Evolutionary conservation across 2,888 invertebrate species (phyloP), one percentile per base, ranked within the genome.

Genomic region (Nowickia ferox): DNA sequence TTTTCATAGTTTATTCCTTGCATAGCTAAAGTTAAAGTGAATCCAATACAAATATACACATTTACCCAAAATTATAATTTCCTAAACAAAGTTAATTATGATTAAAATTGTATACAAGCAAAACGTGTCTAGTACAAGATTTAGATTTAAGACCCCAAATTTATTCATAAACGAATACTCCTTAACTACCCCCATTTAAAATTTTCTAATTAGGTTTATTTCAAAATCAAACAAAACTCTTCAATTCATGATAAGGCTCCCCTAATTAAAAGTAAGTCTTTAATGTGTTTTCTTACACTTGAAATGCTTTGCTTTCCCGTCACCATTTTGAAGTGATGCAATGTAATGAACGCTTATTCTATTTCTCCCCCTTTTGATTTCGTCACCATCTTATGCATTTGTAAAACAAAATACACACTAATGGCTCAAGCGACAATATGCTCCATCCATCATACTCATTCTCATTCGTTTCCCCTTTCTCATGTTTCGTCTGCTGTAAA

Each of bases 401-500:
- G 40, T 68, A 66, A 40, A 15, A 48, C 48, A 65, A 71, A 48
- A 44, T 19, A n/a, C 30, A 46, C 80, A 57, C 40, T 63, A 76
- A 76, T 72, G 51, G 66, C 11, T 51, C n/a, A 59, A 63, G 66
- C 65, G 61, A 59, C 68, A 59, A 53, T 65, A 72, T 40, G 46
- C 59, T 15, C 57, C 61, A 69, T 48, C 30, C 63, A 48, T 55
- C 48, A 48, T 30, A 30, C 6, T 30, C 30, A 13, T 59, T 48
- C 40, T 66, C 30, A 61, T 46, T 13, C n/a, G 5, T 11, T 8
- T 19, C 48, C 6, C 53, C 1, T 38, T 10, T 44, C 6, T 66
- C 22, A 44, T 11, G 42, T 10, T 48, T 30, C 17, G 8, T 38
- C 3, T 55, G 30, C 30, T 30, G 6, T 30, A 30, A 6, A 6